These are phyloP conservation scores for Colius striatus DNA, from an alignment of 2,113 vertebrate species.

Conservation along the genomic window DNA sequence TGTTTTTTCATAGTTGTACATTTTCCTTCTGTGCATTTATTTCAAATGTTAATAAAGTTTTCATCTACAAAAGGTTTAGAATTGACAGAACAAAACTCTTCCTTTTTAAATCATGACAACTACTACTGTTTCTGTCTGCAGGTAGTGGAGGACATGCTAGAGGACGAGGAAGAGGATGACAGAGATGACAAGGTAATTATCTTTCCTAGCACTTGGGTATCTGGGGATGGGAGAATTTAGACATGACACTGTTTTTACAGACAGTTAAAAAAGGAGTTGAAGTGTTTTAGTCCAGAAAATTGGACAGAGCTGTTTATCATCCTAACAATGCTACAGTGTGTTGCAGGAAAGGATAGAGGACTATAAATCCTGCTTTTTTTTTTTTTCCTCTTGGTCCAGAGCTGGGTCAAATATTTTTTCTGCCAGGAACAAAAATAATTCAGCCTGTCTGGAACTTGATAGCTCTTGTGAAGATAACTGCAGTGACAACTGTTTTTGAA, in stretches of 20 bases:
- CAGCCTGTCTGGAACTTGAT: conserved; percentile 79
- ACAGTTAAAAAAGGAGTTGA: conserved; percentile 85
- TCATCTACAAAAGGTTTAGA: conserved; percentile 69
- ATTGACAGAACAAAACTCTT: conserved; percentile 77
- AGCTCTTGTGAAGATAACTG: conserved; percentile 76
- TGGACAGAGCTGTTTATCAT: conserved; percentile 86
- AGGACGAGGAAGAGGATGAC: conserved; percentile 98
- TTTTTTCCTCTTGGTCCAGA: conserved; percentile 60
- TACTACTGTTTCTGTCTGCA: conserved; percentile 85
- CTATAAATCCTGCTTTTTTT: conserved; percentile 72
- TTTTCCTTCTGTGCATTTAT: conserved; percentile 59
- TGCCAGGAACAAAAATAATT: conserved; percentile 75
- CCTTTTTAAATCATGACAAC: conserved; percentile 71
- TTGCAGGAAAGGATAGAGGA: conserved; percentile 68
- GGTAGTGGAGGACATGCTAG: conserved; percentile 96
- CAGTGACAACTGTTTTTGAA: conserved; percentile 78
- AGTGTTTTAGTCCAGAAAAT: conserved; percentile 85
- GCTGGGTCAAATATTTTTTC: conserved; percentile 75
- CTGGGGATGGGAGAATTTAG: conserved; percentile 82
- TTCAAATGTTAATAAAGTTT: conserved; percentile 79
- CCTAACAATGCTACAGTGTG: conserved; percentile 77
- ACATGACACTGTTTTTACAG: conserved; percentile 84
- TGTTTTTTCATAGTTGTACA: conserved; percentile 21
- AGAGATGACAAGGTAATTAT: conserved; percentile 99
- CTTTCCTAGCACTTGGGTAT: conserved; percentile 80